phyloP scores from a whole-genome alignment of 2,888 invertebrate genomes.

The Hypselothyrea guttata region DNA sequence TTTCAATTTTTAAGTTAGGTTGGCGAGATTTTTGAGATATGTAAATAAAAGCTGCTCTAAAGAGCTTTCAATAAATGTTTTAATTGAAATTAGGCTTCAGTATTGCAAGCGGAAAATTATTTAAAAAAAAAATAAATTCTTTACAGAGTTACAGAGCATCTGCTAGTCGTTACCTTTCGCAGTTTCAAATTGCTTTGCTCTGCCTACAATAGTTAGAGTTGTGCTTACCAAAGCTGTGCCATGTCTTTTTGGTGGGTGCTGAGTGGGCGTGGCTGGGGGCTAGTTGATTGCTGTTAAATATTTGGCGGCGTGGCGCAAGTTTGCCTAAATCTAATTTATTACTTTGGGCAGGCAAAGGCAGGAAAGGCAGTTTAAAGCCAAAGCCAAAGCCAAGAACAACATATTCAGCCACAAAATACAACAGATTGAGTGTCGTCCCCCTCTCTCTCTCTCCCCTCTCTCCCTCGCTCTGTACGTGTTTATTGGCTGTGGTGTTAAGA shows the following conservation, averaged over 20 bases:
- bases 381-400: slow-evolving; percentile 25
- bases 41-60: no score
- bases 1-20: no score
- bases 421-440: slow-evolving; percentile 25
- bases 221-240: slow-evolving; percentile 23
- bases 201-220: slow-evolving; percentile 3
- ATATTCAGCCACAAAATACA: slow-evolving; percentile 20
- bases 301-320: slow-evolving; percentile 63
- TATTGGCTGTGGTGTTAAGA: slow-evolving; percentile 57
- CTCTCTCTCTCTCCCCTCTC: slow-evolving; percentile 1
- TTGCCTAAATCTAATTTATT: slow-evolving; percentile 73
- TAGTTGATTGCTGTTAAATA: slow-evolving; percentile 73
- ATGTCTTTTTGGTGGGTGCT: slow-evolving; percentile 19
- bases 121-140: no score
- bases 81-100: no score
- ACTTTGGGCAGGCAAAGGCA: slow-evolving; percentile 46
- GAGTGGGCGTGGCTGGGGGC: slow-evolving; percentile 12
- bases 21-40: no score
- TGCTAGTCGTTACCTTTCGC: slow-evolving; percentile 5
- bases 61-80: no score
- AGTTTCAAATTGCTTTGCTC: slow-evolving; percentile 3
- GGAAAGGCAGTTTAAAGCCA: slow-evolving; percentile 61
- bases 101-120: no score
- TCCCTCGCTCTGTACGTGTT: slow-evolving; percentile 16
- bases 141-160: slow-evolving; percentile 2